phyloP scores from a whole-genome alignment of 2,113 vertebrate species.

The Cyanistes caeruleus region DNA sequence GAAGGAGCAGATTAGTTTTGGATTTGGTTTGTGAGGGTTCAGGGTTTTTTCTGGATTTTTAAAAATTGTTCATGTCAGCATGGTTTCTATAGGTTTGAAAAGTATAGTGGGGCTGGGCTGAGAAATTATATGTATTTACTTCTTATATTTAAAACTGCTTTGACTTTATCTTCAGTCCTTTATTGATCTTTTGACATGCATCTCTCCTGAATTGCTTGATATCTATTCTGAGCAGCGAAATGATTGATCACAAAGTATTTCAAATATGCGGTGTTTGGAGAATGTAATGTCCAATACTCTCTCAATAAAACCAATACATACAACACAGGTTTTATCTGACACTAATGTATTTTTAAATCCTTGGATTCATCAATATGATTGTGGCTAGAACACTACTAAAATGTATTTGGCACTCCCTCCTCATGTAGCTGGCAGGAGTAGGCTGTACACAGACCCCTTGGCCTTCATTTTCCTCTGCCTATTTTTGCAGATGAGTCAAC shows the following conservation, averaged over 20 bases:
- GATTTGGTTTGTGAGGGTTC: not conserved
- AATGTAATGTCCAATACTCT: not conserved
- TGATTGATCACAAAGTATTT: constrained; percentile 18
- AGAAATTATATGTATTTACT: not conserved
- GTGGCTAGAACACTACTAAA: constrained; percentile 8
- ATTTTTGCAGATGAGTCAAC: constrained; percentile 5
- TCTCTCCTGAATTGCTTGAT: not conserved
- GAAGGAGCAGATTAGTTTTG: not conserved
- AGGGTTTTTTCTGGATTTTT: not conserved
- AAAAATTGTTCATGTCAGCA: not conserved
- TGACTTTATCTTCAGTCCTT: not conserved
- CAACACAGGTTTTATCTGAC: not conserved
- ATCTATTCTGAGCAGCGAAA: not conserved
- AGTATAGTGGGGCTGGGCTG: not conserved
- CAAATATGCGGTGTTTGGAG: not conserved
- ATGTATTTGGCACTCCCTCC: not conserved
- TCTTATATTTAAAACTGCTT: not conserved
- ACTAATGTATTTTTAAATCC: not conserved
- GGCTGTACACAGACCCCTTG: not conserved
- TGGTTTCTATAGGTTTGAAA: not conserved
- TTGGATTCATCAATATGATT: not conserved
- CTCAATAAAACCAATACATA: not conserved
- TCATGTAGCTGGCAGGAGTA: not conserved
- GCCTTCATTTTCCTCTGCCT: not conserved
- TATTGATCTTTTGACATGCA: constrained; percentile 14